These are phyloP conservation scores for rabbit (Oryctolagus cuniculus) DNA, from an alignment of 2,113 vertebrate genomes.

Conservation along the genomic window mOryCun1.1 NC_091435.1:127820001-127820500, in stretches of 20 bases:
- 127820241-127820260: background rate
- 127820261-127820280: background rate
- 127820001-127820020: too few species aligned
- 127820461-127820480: background rate
- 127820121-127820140: too few species aligned
- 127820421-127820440: background rate
- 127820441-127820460: background rate
- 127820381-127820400: background rate
- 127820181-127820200: background rate
- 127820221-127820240: background rate
- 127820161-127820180: too few species aligned
- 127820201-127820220: background rate
- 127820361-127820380: fast-evolving
- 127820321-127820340: fast-evolving
- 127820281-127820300: background rate
- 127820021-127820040: too few species aligned
- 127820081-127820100: too few species aligned
- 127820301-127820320: background rate
- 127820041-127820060: too few species aligned
- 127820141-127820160: too few species aligned
- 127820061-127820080: too few species aligned
- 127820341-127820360: background rate
- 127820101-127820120: too few species aligned
- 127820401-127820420: background rate
- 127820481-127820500: background rate